A percentile compares a stretch with the other conserved stretches of the same genome.
Evolutionary conservation across 2,888 invertebrate species (phyloP).

Genomic region (Drosophila cognata): DNA sequence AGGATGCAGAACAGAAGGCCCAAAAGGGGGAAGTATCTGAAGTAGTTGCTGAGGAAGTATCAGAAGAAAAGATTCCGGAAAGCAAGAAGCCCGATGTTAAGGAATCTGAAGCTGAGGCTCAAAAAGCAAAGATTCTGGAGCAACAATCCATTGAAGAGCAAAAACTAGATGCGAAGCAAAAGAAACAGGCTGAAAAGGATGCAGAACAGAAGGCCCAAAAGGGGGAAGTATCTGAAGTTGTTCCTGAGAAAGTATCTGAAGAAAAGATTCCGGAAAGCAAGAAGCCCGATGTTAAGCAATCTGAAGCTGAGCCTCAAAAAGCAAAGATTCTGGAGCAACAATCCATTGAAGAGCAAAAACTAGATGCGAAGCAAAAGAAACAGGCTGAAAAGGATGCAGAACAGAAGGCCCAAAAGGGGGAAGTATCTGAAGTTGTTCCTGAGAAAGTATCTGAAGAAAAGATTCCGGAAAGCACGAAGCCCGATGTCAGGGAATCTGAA

Average conservation of each 20-base stretch:
- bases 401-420: neutral
- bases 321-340: neutral
- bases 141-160: no score
- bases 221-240: neutral
- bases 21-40: neutral
- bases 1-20: neutral
- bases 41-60: constrained; percentile 1
- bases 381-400: rapidly evolving
- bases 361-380: neutral
- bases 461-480: no score
- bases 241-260: neutral
- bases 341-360: neutral
- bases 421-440: neutral
- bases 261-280: neutral
- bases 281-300: neutral
- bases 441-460: neutral
- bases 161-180: neutral
- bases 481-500: neutral
- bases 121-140: no score
- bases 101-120: neutral
- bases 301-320: neutral
- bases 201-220: neutral
- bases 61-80: neutral
- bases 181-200: neutral
- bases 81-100: neutral